A percentile compares a stretch with the other conserved stretches of the same genome.
These are phyloP conservation scores for Heliconius hermathena DNA, from an alignment of 1,140 invertebrate genomes.

Conservation along the genomic window DNA sequence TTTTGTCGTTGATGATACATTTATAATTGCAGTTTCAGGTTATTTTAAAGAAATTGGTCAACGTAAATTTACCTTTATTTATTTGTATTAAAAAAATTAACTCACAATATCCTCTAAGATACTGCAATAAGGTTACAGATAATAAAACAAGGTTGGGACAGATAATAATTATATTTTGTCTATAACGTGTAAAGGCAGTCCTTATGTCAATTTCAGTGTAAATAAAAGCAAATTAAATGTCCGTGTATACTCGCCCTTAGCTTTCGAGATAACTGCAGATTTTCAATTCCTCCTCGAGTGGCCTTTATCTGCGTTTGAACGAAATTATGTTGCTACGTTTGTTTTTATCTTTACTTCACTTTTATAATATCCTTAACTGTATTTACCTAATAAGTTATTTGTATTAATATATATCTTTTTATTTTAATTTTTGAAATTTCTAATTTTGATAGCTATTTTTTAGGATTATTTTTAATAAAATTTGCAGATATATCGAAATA, in stretches of 20 bases:
- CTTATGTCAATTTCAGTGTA: not conserved
- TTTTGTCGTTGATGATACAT: not conserved
- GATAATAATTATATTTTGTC: too few species aligned
- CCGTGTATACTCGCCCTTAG: slow-evolving; percentile 13
- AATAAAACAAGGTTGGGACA: too few species aligned
- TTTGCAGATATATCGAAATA: slow-evolving; percentile 25
- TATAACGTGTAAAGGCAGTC: not conserved
- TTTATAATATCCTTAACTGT: not conserved
- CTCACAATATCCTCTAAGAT: too few species aligned
- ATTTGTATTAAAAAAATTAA: too few species aligned
- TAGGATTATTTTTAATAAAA: slow-evolving; percentile 1
- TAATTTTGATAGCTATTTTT: not conserved
- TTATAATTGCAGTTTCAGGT: too few species aligned
- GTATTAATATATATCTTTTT: slow-evolving; percentile 2
- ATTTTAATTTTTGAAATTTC: not conserved
- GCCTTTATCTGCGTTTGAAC: slow-evolving; percentile 8
- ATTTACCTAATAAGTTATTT: not conserved
- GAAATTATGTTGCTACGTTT: not conserved
- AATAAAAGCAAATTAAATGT: slow-evolving; percentile 8
- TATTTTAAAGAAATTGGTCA: too few species aligned
- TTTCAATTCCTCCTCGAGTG: slow-evolving; percentile 7
- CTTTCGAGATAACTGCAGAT: slow-evolving; percentile 33
- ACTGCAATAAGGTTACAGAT: too few species aligned
- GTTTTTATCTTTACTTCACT: not conserved
- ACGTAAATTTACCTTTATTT: too few species aligned